Evolutionary conservation across 2,888 invertebrate species (phyloP).

Genomic region (Galerucella calmariensis): DNA sequence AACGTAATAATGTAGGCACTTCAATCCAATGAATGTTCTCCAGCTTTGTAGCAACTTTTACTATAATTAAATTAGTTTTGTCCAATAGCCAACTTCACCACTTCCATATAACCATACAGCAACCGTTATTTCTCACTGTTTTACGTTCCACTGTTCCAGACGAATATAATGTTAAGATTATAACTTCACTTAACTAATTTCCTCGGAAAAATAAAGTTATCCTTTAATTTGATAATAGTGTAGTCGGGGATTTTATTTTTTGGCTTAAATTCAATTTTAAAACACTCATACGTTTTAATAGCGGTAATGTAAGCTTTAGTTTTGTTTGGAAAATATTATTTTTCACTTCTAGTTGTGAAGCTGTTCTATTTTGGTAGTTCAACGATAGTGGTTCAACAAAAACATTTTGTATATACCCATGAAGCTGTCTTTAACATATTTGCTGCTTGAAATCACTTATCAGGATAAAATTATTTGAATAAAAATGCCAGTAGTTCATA

Average conservation of each 20-base stretch:
- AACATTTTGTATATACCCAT: no score
- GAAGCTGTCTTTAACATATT: no score
- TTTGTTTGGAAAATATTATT: neutral
- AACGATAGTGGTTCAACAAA: no score
- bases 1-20: slow-evolving; percentile 32
- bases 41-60: slow-evolving; percentile 34
- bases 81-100: slow-evolving; percentile 41
- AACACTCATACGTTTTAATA: slow-evolving; percentile 9
- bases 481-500: no score
- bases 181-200: slow-evolving; percentile 50
- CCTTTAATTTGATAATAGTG: slow-evolving; percentile 37
- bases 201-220: slow-evolving; percentile 37
- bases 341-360: no score
- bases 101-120: slow-evolving; percentile 33
- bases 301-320: neutral
- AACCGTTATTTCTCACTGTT: slow-evolving; percentile 39
- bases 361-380: no score
- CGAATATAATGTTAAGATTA: slow-evolving; percentile 49
- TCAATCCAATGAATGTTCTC: slow-evolving; percentile 40
- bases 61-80: slow-evolving; percentile 42
- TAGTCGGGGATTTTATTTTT: slow-evolving; percentile 30
- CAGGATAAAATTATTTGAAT: no score
- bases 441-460: no score
- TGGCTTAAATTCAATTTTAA: slow-evolving; percentile 30
- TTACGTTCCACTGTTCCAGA: slow-evolving; percentile 47